Conservation (phyloP, 2,888 invertebrate genomes). For the Drosophila kambysellisi region DNA sequence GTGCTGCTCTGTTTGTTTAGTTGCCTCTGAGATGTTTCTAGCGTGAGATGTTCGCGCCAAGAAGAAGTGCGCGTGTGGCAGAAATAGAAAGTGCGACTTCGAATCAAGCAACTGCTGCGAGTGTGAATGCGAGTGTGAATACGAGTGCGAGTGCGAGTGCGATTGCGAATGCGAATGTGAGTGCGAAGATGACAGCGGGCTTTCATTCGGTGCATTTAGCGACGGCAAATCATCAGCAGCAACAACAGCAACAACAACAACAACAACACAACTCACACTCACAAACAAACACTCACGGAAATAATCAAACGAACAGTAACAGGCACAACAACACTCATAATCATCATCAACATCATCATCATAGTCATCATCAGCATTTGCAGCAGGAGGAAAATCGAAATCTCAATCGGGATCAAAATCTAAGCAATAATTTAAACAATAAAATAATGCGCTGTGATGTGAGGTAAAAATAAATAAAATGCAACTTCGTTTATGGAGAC, state of each 20-base stretch:
- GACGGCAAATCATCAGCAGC: slow-evolving; percentile 73
- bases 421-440: slow-evolving; percentile 25
- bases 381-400: slow-evolving; percentile 34
- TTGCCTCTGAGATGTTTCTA: slow-evolving; percentile 82
- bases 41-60: slow-evolving; percentile 82
- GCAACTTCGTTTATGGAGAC: neutral
- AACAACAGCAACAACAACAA: neutral
- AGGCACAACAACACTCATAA: slow-evolving; percentile 21
- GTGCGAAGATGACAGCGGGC: slow-evolving; percentile 81
- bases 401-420: slow-evolving; percentile 54
- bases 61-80: slow-evolving; percentile 74
- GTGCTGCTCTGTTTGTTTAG: slow-evolving; percentile 64
- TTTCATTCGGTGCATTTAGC: slow-evolving; percentile 76
- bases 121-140: slow-evolving; percentile 30
- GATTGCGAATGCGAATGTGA: slow-evolving; percentile 16
- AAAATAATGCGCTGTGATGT: slow-evolving; percentile 71
- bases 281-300: slow-evolving; percentile 2
- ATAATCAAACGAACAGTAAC: neutral
- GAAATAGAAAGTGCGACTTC: slow-evolving; percentile 63
- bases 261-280: slow-evolving; percentile 19
- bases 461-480: slow-evolving; percentile 33
- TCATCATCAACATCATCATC: slow-evolving; percentile 19
- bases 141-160: slow-evolving; percentile 22
- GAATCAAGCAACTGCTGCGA: slow-evolving; percentile 3
- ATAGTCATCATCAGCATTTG: slow-evolving; percentile 27